Conservation (phyloP, 2,113 vertebrate species). For the Stigmatopora nigra region DNA sequence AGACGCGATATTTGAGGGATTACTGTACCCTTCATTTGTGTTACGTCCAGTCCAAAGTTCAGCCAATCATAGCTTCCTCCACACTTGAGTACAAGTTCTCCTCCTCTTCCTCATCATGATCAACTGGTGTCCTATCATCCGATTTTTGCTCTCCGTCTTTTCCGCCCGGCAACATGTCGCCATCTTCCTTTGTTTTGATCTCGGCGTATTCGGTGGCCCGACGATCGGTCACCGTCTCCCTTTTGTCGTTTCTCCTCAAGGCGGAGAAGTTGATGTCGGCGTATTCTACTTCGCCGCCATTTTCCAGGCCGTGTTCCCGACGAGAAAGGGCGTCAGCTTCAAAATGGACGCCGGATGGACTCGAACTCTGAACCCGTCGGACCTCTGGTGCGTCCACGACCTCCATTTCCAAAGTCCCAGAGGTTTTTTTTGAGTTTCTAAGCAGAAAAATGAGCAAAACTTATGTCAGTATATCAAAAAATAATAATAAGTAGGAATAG, state of each 20-base stretch:
- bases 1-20: not conserved
- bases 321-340: not conserved
- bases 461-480: not conserved
- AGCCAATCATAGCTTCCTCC: conserved; percentile 11
- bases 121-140: not conserved
- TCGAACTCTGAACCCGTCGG: not conserved
- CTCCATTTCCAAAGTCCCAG: conserved; percentile 20
- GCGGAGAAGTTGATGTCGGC: conserved; percentile 45
- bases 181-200: conserved; percentile 34
- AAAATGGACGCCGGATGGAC: not conserved
- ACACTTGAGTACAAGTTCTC: conserved; percentile 22
- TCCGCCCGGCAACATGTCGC: not conserved
- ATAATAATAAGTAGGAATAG: not conserved
- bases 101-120: not conserved
- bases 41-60: not conserved
- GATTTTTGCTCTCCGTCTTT: not conserved
- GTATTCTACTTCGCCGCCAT: conserved; percentile 41
- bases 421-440: conserved; percentile 19
- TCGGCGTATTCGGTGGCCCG: conserved; percentile 54
- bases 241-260: conserved; percentile 12
- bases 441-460: not conserved
- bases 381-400: conserved; percentile 9
- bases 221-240: not conserved
- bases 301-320: conserved; percentile 9
- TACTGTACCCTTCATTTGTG: not conserved